Evolutionary conservation across 2,797 vertebrate genomes (phyloP), one percentile per base, ranked within the genome.

Genomic region (Setipinna tenuifilis): DNA sequence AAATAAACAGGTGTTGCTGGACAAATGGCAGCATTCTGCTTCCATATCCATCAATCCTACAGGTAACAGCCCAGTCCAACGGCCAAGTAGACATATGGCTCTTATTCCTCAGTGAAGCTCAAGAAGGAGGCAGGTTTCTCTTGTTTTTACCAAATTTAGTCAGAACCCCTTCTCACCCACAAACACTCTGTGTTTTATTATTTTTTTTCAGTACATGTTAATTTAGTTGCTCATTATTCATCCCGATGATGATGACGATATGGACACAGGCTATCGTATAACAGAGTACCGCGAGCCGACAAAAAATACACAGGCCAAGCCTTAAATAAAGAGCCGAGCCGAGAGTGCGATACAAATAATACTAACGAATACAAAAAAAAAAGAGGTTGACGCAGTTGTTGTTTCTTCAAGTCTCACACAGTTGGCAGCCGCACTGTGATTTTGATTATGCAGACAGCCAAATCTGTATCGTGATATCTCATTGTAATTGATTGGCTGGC

Each of bases 301-400:
- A 19, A 21, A 41, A 44, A n/a, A n/a, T n/a, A 78, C 31, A 21
- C 35, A 78, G 9, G 71, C 71, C 71, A 41, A 41, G 68, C 31
- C 35, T 68, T 68, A 31, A 68, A 78, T 44, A 78, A 78, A 41
- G 17, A 78, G 14, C 71, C n/a, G 17, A 78, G 14, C 71, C n/a
- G 28, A 85, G 35, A 50, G 35, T 85, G 71, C 46, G 71, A 85
- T 81, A 62, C 25, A 85, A 85, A 81, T 62, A 21, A 78, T 78
- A 78, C 35, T 3, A 35, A n/a, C 81, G 11, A 54, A 54, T 14
- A 54, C 50, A 48, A 44, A 41, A 75, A 75, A 75, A 65, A 71
- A 71, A 71, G 31, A 14, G 12, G 28, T 35, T 71, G 28, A 71
- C 68, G 31, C 35, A 41, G 35, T 44, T 17, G 35, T 78, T 44